Evolutionary conservation across 1,140 invertebrate genomes (phyloP), one percentile per base, ranked within the genome.

Genomic region (Drosophila hydei): DNA sequence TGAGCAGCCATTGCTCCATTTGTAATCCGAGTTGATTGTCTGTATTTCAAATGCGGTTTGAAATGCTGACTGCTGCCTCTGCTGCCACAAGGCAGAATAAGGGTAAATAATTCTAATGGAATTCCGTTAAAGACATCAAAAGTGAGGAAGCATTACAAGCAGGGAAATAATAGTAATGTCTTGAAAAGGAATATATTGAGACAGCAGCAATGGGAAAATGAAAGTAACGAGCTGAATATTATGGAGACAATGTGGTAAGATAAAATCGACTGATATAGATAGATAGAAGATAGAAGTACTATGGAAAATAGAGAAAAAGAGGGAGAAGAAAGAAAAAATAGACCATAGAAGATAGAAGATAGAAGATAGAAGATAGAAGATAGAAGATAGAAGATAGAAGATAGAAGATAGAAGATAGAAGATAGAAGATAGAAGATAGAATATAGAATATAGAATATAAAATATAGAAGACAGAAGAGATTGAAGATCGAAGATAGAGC

Each of bases 11-110:
- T 59, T 56, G 62, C 42, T 56, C 4, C 19, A 36, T 40, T 60
- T 54, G 16, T 54, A 43, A 56, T 36, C 14, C 52, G 18, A 61
- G 58, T 52, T 47, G 63, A 55, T 55, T 55, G 36, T 40, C 54
- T 25, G 54, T 14, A 56, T 56, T 56, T 40, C 33, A 38, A 38
- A 54, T 40, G 54, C 11, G n/a, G 19, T 27, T 27, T 3, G 3
- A 43, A 56, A 18, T 54, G 51, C 52, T 52, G 50, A 16, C 8
- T 27, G 54, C 23, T 27, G 54, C 54, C 38, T 4, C 19, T 18
- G 52, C 33, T 55, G 23, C 23, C 55, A 43, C 16, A 33, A 50
- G 30, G 16, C 50, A 18, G 27, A 3, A 38, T n/a, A 8, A 38
- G 6, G 18, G 18, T 38, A 52, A 52, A 38, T 19, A 8, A 36